Conservation (phyloP, 2,797 vertebrate species). For the Buceros bicornis region DNA sequence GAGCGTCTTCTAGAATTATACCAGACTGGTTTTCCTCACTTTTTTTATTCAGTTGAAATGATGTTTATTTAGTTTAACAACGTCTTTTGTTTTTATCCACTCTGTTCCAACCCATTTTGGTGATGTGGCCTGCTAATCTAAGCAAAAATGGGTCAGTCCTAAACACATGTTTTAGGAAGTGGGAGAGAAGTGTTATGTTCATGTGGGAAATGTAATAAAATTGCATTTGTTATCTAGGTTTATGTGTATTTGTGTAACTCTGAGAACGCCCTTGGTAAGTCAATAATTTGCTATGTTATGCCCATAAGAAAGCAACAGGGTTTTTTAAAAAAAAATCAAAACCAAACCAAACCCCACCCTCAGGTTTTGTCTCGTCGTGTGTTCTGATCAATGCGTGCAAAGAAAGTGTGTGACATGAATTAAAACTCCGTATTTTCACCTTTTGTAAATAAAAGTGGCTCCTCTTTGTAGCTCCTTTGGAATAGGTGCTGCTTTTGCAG, state of each 20-base stretch:
- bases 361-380: not conserved
- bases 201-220: not conserved
- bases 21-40: not conserved
- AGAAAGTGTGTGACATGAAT: not conserved
- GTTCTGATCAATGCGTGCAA: not conserved
- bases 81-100: not conserved
- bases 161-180: not conserved
- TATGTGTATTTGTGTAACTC: slow-evolving; percentile 9
- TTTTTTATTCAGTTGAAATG: not conserved
- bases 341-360: not conserved
- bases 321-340: not conserved
- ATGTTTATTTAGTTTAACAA: not conserved
- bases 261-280: not conserved
- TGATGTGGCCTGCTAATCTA: not conserved
- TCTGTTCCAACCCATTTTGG: not conserved
- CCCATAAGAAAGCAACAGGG: not conserved
- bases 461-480: not conserved
- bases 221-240: not conserved
- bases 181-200: not conserved
- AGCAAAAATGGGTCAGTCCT: not conserved
- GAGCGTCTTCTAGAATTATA: not conserved
- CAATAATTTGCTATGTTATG: slow-evolving; percentile 35
- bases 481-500: not conserved
- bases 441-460: not conserved
- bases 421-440: not conserved